Evolutionary conservation across 2,888 invertebrate genomes (phyloP).

Genomic region (Folsomia candida): DNA sequence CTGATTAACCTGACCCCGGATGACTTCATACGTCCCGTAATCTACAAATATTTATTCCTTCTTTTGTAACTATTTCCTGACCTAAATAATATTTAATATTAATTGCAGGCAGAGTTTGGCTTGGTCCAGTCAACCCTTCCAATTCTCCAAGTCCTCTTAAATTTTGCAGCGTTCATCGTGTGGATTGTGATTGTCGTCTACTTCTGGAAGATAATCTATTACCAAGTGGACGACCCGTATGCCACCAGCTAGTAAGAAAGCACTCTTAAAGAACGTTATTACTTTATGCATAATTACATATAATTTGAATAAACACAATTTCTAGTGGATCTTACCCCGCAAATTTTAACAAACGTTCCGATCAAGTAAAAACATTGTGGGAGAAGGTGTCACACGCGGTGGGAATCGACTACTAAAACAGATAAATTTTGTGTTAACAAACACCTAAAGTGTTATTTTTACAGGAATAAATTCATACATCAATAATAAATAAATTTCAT

Average conservation of each 20-base stretch:
- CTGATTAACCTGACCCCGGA: conserved; percentile 20
- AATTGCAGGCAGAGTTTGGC: conserved; percentile 21
- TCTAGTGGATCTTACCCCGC: conserved; percentile 36
- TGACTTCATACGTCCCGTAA: conserved; percentile 30
- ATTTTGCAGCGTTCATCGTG: conserved; percentile 30
- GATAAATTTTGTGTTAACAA: no score
- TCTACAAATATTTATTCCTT: not conserved
- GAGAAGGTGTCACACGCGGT: not conserved
- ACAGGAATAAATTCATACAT: no score
- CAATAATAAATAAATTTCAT: no score
- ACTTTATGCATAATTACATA: not conserved
- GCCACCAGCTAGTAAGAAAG: conserved; percentile 40
- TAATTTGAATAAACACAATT: not conserved
- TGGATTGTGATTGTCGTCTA: conserved; percentile 37
- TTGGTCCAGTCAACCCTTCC: conserved; percentile 42
- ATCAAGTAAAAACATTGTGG: not conserved
- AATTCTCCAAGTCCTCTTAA: conserved; percentile 31
- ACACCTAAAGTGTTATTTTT: no score
- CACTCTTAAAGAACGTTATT: no score
- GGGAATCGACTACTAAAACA: no score
- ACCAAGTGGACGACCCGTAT: conserved; percentile 40
- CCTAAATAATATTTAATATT: not conserved
- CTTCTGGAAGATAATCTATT: conserved; percentile 44
- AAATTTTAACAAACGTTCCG: not conserved
- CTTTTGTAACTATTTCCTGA: not conserved